phyloP scores from a whole-genome alignment of 1,140 invertebrate genomes.

The Apolygus lucorum region DNA sequence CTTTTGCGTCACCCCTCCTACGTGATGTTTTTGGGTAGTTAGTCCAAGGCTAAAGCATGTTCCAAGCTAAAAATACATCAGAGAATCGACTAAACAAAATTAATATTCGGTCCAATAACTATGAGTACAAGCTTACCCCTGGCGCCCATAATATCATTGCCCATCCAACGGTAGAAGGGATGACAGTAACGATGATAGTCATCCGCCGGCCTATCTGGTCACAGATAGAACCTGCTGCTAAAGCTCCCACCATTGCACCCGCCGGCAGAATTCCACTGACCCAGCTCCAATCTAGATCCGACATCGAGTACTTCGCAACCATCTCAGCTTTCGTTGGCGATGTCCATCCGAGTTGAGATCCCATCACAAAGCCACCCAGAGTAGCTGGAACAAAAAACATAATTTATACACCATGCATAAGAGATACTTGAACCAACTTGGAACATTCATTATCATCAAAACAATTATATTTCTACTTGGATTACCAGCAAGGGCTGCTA shows the following conservation, averaged over 20 bases:
- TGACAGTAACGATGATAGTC: slow-evolving; percentile 57
- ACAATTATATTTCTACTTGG: no score
- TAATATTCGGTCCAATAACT: neutral
- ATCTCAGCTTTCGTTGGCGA: slow-evolving; percentile 55
- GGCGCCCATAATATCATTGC: slow-evolving; percentile 57
- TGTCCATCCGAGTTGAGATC: slow-evolving; percentile 66
- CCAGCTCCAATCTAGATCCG: slow-evolving; percentile 52
- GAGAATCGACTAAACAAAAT: neutral
- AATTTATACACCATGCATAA: no score
- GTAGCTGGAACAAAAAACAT: slow-evolving; percentile 32
- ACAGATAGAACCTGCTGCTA: slow-evolving; percentile 42
- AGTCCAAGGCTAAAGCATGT: no score
- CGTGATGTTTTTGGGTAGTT: no score
- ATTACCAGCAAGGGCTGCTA: no score
- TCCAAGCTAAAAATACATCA: neutral
- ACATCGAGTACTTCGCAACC: slow-evolving; percentile 36
- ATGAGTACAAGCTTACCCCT: slow-evolving; percentile 42
- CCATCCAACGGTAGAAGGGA: slow-evolving; percentile 71
- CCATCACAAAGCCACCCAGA: slow-evolving; percentile 61
- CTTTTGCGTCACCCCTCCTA: no score
- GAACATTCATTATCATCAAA: no score
- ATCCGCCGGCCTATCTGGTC: slow-evolving; percentile 65
- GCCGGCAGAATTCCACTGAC: slow-evolving; percentile 59
- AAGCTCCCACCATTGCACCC: slow-evolving; percentile 47
- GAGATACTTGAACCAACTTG: no score